Conservation (phyloP, 2,888 invertebrate genomes). For the Trichogramma dendrolimi region DNA sequence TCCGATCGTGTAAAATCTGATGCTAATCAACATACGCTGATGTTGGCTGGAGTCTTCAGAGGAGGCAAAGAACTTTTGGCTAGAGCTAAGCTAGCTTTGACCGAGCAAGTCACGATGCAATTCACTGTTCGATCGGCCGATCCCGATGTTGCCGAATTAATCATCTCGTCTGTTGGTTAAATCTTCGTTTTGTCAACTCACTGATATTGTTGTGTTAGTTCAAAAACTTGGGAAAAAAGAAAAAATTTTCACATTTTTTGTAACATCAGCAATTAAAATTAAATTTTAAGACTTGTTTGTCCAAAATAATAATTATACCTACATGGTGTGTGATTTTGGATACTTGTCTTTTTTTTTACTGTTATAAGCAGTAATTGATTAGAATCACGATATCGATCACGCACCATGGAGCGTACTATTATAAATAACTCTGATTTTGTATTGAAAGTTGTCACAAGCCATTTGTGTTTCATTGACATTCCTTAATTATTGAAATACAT, state of each 20-base stretch:
- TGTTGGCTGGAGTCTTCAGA: slow-evolving; percentile 82
- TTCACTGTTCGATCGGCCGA: slow-evolving; percentile 83
- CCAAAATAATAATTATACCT: too few species aligned
- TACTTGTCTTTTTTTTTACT: too few species aligned
- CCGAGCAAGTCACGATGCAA: slow-evolving; percentile 88
- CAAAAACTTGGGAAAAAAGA: not conserved
- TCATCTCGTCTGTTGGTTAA: slow-evolving; percentile 82
- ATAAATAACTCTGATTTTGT: too few species aligned
- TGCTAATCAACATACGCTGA: slow-evolving; percentile 74
- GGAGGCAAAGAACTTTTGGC: slow-evolving; percentile 88
- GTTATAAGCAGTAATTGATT: too few species aligned
- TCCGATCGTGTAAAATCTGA: slow-evolving; percentile 80
- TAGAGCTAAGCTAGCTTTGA: slow-evolving; percentile 76
- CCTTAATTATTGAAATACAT: too few species aligned
- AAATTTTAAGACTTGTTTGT: too few species aligned
- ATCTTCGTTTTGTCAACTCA: not conserved
- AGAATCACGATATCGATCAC: too few species aligned
- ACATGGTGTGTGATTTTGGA: too few species aligned
- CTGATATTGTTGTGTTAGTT: not conserved
- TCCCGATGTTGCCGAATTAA: slow-evolving; percentile 79
- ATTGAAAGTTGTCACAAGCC: too few species aligned
- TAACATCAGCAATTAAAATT: too few species aligned
- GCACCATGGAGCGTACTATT: too few species aligned
- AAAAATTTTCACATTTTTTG: not conserved
- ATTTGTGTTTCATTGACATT: too few species aligned